phyloP scores from a whole-genome alignment of 2,888 invertebrate species.

The Pharmacophagus antenor region DNA sequence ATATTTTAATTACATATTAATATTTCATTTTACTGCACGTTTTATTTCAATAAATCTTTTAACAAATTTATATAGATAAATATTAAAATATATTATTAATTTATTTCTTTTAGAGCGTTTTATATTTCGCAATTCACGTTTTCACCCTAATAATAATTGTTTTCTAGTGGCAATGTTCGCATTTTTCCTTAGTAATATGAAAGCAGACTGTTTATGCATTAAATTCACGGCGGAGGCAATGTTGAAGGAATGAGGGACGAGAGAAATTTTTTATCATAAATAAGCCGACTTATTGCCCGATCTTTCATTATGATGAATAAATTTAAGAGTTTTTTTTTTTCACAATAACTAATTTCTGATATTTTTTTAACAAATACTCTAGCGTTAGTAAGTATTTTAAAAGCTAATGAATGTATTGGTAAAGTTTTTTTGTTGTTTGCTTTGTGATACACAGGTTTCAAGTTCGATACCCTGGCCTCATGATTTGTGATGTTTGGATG shows the following conservation, averaged over 20 bases:
- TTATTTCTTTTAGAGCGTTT: neutral
- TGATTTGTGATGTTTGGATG: too few species aligned
- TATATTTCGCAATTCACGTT: slow-evolving; percentile 1
- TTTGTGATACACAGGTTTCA: too few species aligned
- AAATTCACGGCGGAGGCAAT: slow-evolving; percentile 12
- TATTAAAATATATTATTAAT: too few species aligned
- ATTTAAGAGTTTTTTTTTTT: slow-evolving; percentile 1
- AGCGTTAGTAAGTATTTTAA: too few species aligned
- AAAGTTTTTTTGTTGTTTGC: too few species aligned
- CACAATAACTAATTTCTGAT: neutral
- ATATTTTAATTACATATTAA: too few species aligned
- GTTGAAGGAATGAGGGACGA: slow-evolving; percentile 16
- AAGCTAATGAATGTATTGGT: too few species aligned
- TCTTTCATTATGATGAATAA: slow-evolving; percentile 14
- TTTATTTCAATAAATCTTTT: neutral
- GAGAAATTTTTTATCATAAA: slow-evolving; percentile 21
- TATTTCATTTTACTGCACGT: too few species aligned
- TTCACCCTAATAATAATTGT: neutral
- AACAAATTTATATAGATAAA: too few species aligned
- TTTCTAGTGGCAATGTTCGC: neutral
- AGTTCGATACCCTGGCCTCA: too few species aligned
- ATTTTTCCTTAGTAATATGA: neutral
- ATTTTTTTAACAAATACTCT: too few species aligned
- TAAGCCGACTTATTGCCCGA: neutral
- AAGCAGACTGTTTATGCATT: slow-evolving; percentile 12